Conservation (phyloP, 2,888 invertebrate species). For the Uropetala carovei region DNA sequence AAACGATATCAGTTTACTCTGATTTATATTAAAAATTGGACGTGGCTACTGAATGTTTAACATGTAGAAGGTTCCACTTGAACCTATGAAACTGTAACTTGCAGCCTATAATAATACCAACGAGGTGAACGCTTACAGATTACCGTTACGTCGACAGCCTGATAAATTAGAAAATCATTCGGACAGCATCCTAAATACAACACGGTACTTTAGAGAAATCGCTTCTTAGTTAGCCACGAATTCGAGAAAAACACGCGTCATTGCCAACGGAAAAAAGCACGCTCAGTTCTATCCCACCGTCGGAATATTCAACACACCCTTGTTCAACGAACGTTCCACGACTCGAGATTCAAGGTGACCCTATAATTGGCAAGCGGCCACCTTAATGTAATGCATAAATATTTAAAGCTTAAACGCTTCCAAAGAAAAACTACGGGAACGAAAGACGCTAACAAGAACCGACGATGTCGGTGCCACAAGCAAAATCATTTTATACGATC, state of each 20-base stretch:
- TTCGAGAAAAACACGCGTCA: not conserved
- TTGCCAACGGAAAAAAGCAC: not conserved
- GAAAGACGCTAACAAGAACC: too few species aligned
- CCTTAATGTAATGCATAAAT: not conserved
- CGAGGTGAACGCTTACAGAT: not conserved
- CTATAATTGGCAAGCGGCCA: constrained; percentile 37
- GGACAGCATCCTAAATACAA: not conserved
- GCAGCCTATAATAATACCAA: too few species aligned
- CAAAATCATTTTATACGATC: too few species aligned
- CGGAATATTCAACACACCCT: not conserved
- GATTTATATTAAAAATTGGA: too few species aligned
- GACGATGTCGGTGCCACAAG: too few species aligned
- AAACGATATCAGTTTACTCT: too few species aligned
- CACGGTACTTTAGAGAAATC: not conserved
- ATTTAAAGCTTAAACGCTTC: not conserved
- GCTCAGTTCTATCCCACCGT: not conserved
- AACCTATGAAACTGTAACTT: too few species aligned
- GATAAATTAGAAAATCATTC: not conserved
- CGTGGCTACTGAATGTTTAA: too few species aligned
- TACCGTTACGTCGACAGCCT: not conserved
- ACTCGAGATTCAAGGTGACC: constrained; percentile 54
- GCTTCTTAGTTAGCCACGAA: not conserved
- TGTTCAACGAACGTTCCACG: not conserved
- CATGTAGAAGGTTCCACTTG: too few species aligned
- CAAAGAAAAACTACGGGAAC: too few species aligned